These are phyloP conservation scores for Apus apus DNA, from an alignment of 2,113 vertebrate species.

Conservation along the genomic window DNA sequence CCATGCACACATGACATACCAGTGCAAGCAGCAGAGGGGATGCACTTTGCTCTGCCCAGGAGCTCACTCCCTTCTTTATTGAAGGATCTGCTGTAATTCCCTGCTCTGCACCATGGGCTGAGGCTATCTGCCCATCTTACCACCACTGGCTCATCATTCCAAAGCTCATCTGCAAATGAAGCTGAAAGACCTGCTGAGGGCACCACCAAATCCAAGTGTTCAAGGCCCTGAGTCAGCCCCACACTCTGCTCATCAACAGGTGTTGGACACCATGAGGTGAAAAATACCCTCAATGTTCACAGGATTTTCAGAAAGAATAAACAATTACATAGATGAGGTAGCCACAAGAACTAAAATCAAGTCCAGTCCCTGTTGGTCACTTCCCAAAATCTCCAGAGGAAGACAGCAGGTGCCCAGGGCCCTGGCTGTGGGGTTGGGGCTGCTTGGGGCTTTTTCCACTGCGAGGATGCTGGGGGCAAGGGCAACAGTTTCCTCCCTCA, in stretches of 20 bases:
- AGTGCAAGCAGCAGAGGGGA: not conserved
- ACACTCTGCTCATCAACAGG: not conserved
- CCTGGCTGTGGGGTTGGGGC: not conserved
- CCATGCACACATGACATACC: too few relatives aligned
- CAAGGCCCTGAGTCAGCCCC: not conserved
- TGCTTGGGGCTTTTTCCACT: not conserved
- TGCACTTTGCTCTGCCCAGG: not conserved
- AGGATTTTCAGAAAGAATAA: not conserved
- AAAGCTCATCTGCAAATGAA: not conserved
- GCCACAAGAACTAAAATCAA: not conserved
- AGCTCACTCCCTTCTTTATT: not conserved
- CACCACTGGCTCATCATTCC: not conserved
- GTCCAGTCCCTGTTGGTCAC: not conserved
- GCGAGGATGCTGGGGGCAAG: fast-evolving
- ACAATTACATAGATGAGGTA: not conserved
- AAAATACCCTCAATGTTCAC: not conserved
- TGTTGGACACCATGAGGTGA: fast-evolving
- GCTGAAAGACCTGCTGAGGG: not conserved
- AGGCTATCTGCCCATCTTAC: not conserved
- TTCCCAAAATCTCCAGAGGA: not conserved
- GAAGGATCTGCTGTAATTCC: slow-evolving; percentile 14
- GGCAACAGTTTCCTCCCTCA: not conserved
- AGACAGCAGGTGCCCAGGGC: not conserved
- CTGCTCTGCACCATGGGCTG: not conserved
- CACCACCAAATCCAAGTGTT: not conserved